Evolutionary conservation across 2,888 invertebrate species (phyloP).

Genomic region (Luperina nickerlii): DNA sequence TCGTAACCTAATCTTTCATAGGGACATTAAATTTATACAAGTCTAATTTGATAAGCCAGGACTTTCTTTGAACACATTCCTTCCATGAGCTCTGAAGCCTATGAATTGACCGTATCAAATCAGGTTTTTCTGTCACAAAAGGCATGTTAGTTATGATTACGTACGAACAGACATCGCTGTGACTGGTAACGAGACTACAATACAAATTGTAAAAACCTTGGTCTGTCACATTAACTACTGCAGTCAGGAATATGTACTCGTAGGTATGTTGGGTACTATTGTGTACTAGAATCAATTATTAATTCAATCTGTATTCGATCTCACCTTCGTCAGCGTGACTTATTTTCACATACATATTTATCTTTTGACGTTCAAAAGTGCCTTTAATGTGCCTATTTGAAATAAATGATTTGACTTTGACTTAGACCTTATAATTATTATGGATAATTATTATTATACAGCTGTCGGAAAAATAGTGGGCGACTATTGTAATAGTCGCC

Average conservation of each 20-base stretch:
- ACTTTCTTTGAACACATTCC: neutral
- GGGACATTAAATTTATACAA: neutral
- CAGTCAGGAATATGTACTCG: neutral
- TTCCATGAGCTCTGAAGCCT: neutral
- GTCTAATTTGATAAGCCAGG: neutral
- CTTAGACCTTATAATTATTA: too few species aligned
- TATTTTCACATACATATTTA: neutral
- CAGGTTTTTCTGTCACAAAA: neutral
- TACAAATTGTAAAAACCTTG: slow-evolving; percentile 43
- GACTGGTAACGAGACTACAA: slow-evolving; percentile 23
- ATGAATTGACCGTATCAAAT: neutral
- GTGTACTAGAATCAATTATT: slow-evolving; percentile 23
- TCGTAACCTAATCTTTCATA: neutral
- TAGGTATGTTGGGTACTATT: slow-evolving; percentile 4
- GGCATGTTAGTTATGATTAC: neutral
- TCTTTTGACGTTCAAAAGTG: too few species aligned
- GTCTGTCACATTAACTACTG: slow-evolving; percentile 3
- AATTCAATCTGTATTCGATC: neutral
- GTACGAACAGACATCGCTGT: neutral
- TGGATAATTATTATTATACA: too few species aligned
- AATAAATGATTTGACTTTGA: too few species aligned
- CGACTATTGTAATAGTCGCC: too few species aligned
- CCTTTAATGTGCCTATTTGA: too few species aligned
- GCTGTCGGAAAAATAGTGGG: too few species aligned
- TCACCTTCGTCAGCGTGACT: too few species aligned